Conservation (phyloP, 2,888 invertebrate genomes). For the Cephus nigrinus region DNA sequence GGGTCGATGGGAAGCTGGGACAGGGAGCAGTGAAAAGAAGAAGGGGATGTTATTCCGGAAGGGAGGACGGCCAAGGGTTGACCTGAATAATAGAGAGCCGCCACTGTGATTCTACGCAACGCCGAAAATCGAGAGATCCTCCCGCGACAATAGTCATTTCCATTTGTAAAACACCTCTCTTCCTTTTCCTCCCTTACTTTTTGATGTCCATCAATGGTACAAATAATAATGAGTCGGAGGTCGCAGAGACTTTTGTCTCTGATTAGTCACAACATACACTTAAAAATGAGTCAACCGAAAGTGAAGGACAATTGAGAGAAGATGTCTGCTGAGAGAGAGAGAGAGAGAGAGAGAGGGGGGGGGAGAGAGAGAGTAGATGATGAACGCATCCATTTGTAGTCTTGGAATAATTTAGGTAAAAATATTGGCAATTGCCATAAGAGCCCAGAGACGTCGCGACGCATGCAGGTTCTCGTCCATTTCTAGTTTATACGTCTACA, state of each 20-base stretch:
- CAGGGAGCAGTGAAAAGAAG: not conserved
- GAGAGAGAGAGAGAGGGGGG: constrained; percentile 14
- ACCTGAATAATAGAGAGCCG: not conserved
- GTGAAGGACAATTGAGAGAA: not conserved
- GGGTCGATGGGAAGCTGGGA: constrained; percentile 4
- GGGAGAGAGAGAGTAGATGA: not conserved
- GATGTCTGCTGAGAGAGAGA: not conserved
- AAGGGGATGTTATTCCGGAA: not conserved
- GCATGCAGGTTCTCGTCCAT: not conserved
- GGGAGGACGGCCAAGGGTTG: not conserved
- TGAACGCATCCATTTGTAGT: not conserved
- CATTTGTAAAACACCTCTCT: constrained; percentile 24
- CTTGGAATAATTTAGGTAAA: not conserved
- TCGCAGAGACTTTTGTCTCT: not conserved
- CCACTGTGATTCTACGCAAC: constrained; percentile 1
- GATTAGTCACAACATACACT: not conserved
- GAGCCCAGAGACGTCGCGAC: not conserved
- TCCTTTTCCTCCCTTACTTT: not conserved
- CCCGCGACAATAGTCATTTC: constrained; percentile 9
- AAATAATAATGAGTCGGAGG: not conserved
- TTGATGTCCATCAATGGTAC: not conserved
- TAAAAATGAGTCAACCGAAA: not conserved
- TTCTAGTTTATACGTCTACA: not conserved
- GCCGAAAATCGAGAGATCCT: constrained; percentile 17
- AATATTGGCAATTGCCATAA: not conserved